A percentile compares a stretch with the other conserved stretches of the same genome.
Evolutionary conservation across 2,113 vertebrate genomes (phyloP).

Genomic region (Coryphaenoides rupestris): DNA sequence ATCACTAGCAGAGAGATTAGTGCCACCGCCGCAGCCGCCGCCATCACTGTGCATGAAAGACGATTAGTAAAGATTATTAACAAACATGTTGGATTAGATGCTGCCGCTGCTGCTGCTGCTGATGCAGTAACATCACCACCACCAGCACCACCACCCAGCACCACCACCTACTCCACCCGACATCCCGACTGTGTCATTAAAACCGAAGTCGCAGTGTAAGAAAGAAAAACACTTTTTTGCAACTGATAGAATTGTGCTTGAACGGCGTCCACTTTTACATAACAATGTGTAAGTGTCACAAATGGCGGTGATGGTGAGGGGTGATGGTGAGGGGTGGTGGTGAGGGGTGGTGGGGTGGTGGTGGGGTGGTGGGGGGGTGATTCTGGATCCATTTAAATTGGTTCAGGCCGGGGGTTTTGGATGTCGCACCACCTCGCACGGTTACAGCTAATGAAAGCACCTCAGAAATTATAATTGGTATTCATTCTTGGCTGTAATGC

Average conservation of each 20-base stretch:
- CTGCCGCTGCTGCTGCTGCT: conserved; percentile 48
- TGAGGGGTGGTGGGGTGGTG: no score
- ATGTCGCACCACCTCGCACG: no score
- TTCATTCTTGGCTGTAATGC: no score
- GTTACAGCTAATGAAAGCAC: no score
- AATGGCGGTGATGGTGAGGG: no score
- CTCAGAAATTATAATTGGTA: no score
- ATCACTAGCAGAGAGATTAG: conserved; percentile 60
- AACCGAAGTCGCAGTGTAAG: conserved; percentile 25
- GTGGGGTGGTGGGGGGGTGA: no score
- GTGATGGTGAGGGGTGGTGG: no score
- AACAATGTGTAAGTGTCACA: no score
- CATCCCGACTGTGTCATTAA: conserved; percentile 18
- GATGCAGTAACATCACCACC: no score
- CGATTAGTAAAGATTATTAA: conserved; percentile 69
- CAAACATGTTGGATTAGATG: conserved; percentile 60
- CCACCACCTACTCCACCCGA: conserved; percentile 28
- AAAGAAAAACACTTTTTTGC: conserved; percentile 5
- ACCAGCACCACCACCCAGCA: conserved; percentile 32
- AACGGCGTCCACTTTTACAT: neutral
- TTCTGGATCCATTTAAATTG: no score
- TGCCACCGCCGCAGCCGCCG: conserved; percentile 54
- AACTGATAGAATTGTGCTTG: neutral
- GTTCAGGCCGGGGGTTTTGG: no score
- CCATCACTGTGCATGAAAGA: conserved; percentile 56